phyloP scores from a whole-genome alignment of 2,113 vertebrate genomes.

The Pelobates fuscus region DNA sequence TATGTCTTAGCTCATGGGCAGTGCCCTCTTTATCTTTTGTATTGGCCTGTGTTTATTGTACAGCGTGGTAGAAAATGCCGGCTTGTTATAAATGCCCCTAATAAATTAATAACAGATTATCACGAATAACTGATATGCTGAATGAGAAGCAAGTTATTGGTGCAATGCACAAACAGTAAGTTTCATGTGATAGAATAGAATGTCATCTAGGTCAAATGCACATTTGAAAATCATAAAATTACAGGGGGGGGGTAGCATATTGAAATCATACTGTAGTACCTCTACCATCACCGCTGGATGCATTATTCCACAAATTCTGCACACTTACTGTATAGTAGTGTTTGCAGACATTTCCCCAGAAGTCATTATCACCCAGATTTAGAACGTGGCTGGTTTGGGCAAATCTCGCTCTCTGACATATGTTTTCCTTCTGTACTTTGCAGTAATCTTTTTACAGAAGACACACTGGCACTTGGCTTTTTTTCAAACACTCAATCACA shows the following conservation, averaged over 20 bases:
- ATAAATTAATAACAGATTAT: no score
- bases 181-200: no score
- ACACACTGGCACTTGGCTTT: not conserved
- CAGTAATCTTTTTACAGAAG: not conserved
- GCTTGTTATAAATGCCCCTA: no score
- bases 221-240: not conserved
- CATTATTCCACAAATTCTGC: not conserved
- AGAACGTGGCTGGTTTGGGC: not conserved
- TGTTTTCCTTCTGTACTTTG: not conserved
- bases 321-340: not conserved
- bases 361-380: not conserved
- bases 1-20: no score
- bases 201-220: not conserved
- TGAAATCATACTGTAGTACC: not conserved
- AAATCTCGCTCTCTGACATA: not conserved
- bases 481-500: not conserved
- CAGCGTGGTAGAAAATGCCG: no score
- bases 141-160: not conserved
- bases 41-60: no score
- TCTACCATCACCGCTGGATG: not conserved
- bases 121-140: not conserved
- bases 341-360: not conserved
- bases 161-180: not conserved
- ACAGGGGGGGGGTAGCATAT: not conserved
- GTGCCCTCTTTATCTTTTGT: no score